A percentile compares a stretch with the other conserved stretches of the same genome.
phyloP scores from a whole-genome alignment of 2,113 vertebrate species.

The Ailurus styani region DNA sequence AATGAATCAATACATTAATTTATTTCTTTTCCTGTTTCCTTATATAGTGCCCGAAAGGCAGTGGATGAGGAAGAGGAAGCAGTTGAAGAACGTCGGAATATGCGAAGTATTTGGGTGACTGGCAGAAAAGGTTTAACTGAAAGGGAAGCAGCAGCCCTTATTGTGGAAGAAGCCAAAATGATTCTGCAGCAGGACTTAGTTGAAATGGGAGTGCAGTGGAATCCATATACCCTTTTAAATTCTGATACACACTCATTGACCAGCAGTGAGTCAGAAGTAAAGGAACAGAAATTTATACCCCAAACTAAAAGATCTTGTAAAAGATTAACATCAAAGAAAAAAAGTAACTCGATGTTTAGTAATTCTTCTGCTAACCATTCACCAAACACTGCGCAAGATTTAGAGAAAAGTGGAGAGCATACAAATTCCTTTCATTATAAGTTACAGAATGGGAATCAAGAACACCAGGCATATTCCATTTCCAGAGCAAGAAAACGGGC shows the following conservation, averaged over 20 bases:
- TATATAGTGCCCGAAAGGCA: slow-evolving; percentile 84
- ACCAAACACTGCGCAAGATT: background rate
- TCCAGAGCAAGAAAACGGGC: slow-evolving; percentile 61
- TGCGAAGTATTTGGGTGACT: slow-evolving; percentile 88
- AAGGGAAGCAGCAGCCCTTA: slow-evolving; percentile 88
- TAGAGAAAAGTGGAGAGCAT: slow-evolving; percentile 65
- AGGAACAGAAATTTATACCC: slow-evolving; percentile 35
- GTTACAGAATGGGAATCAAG: slow-evolving; percentile 26
- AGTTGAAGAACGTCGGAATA: slow-evolving; percentile 88
- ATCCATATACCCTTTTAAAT: slow-evolving; percentile 73
- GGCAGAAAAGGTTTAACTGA: slow-evolving; percentile 91
- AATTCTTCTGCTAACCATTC: slow-evolving; percentile 52
- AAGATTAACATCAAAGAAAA: slow-evolving; percentile 53
- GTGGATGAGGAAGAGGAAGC: slow-evolving; percentile 94
- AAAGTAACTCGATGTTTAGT: background rate
- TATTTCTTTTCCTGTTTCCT: slow-evolving; percentile 1
- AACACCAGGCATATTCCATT: background rate
- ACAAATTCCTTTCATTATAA: slow-evolving; percentile 40
- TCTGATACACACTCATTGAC: slow-evolving; percentile 51
- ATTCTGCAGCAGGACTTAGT: slow-evolving; percentile 93
- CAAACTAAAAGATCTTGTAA: slow-evolving; percentile 47
- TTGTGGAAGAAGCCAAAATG: slow-evolving; percentile 91
- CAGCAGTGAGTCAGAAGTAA: slow-evolving; percentile 68
- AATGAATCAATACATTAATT: background rate
- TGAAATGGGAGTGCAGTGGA: slow-evolving; percentile 91